These are phyloP conservation scores for Corythornis madagascariensis DNA, from an alignment of 2,113 vertebrate species.

Conservation along the genomic window DNA sequence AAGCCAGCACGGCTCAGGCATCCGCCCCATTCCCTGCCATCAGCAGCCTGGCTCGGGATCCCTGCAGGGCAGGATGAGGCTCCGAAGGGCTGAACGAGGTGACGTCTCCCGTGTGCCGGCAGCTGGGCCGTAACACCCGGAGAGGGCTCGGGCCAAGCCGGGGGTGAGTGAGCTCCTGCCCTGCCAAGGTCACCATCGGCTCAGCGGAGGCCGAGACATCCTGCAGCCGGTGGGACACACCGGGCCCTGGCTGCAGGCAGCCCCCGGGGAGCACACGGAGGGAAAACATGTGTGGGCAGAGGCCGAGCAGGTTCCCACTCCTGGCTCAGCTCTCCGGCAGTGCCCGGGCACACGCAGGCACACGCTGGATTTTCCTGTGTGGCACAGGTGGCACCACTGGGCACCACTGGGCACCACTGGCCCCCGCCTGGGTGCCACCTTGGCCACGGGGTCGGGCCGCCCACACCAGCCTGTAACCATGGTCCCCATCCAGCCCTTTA, in stretches of 20 bases:
- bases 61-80: not conserved
- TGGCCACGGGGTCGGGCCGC: not conserved
- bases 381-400: not conserved
- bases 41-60: not conserved
- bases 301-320: not conserved
- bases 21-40: not conserved
- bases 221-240: not conserved
- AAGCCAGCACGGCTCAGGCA: fast-evolving
- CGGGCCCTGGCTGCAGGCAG: not conserved
- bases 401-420: fast-evolving
- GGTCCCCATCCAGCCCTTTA: constrained; percentile 43
- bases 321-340: not conserved
- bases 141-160: not conserved
- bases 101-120: not conserved
- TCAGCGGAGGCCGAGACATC: not conserved
- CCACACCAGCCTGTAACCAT: not conserved
- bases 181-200: constrained; percentile 4
- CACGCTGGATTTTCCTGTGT: not conserved
- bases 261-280: not conserved
- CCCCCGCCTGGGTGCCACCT: not conserved
- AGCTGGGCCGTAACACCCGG: constrained; percentile 28
- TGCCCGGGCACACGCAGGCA: fast-evolving
- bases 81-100: not conserved
- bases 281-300: not conserved
- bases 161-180: constrained; percentile 5